phyloP scores from a whole-genome alignment of 2,113 vertebrate species.

The Lipotes vexillifer region DNA sequence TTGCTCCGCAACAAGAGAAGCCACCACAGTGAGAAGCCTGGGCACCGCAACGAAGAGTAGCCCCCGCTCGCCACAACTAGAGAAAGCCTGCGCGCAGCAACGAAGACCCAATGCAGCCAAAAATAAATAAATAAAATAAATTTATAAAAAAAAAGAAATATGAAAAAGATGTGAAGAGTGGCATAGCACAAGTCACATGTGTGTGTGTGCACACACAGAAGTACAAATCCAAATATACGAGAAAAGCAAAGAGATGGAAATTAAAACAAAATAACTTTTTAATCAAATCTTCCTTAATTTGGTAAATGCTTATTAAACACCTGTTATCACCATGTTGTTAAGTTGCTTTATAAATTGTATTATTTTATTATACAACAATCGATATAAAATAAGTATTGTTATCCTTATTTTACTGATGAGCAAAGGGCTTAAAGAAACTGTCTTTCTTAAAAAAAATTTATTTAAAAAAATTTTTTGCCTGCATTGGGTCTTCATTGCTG shows the following conservation, averaged over 20 bases:
- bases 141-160: neutral
- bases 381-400: neutral
- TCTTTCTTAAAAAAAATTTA: too few relatives aligned
- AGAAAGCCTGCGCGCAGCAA: too few relatives aligned
- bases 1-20: too few relatives aligned
- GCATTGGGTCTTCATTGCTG: too few relatives aligned
- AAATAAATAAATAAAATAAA: too few relatives aligned
- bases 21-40: too few relatives aligned
- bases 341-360: neutral
- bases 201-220: fast-evolving
- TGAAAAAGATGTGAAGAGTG: neutral
- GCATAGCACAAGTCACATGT: neutral
- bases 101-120: too few relatives aligned
- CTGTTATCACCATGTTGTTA: neutral
- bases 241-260: neutral
- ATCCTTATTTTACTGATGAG: neutral
- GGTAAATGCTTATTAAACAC: neutral
- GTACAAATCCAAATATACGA: neutral
- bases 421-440: neutral
- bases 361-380: neutral
- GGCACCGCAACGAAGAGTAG: too few relatives aligned
- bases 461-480: too few relatives aligned
- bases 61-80: too few relatives aligned
- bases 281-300: neutral
- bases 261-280: neutral